Percentiles rank a stretch among this genome's conserved stretches.
These are phyloP conservation scores for Natrix natrix DNA, from an alignment of 2,797 vertebrate genomes.

Conservation along the genomic window DNA sequence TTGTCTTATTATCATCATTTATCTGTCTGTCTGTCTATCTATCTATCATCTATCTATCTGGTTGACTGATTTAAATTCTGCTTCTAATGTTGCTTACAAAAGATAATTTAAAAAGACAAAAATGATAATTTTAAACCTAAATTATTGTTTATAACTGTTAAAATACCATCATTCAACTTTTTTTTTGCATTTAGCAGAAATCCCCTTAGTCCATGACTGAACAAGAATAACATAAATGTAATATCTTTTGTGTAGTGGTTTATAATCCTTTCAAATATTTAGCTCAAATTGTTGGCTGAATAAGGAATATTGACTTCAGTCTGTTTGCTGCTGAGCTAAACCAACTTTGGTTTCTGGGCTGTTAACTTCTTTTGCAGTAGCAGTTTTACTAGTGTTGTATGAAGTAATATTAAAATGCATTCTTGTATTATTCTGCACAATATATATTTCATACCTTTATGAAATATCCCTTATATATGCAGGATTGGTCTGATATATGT, in stretches of 20 bases:
- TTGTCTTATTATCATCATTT: too few relatives aligned
- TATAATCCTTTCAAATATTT: not conserved
- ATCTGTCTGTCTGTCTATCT: not conserved
- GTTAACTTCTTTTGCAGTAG: not conserved
- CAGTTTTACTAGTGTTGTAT: not conserved
- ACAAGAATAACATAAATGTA: not conserved
- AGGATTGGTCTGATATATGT: not conserved
- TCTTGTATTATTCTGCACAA: not conserved
- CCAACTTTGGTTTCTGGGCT: not conserved
- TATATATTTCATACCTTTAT: not conserved
- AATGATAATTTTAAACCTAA: not conserved
- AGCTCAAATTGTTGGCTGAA: not conserved
- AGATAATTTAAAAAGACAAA: not conserved
- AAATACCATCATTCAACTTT: not conserved
- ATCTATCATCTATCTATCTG: not conserved
- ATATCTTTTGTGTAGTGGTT: not conserved
- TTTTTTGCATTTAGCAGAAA: not conserved
- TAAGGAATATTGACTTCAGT: not conserved
- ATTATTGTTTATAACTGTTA: not conserved
- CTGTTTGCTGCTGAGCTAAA: not conserved
- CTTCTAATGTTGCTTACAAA: not conserved
- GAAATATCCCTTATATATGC: not conserved
- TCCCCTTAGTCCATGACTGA: not conserved
- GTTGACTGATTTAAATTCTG: not conserved
- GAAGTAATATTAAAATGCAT: not conserved